Conservation (phyloP, 2,888 invertebrate species). For the Lasioglossum morio region DNA sequence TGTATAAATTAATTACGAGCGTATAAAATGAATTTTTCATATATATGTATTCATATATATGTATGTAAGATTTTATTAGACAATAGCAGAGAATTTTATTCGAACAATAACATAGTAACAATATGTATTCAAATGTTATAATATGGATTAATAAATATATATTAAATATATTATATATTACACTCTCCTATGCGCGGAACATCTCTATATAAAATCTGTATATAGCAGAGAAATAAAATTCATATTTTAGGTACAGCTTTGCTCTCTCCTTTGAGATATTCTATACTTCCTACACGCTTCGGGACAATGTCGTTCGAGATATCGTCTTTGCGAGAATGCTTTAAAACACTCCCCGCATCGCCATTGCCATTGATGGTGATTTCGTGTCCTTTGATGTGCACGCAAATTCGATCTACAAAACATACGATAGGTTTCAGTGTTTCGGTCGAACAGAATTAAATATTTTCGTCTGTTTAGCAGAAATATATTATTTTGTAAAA, state of each 20-base stretch:
- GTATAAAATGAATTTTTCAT: background rate
- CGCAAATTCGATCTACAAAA: slow-evolving; percentile 88
- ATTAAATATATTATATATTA: slow-evolving; percentile 46
- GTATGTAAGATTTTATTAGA: background rate
- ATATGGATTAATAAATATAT: slow-evolving; percentile 28
- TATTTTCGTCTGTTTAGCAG: background rate
- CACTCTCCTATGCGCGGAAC: slow-evolving; percentile 21
- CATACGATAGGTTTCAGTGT: background rate
- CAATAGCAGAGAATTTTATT: slow-evolving; percentile 8
- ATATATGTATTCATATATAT: background rate
- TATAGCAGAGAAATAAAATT: slow-evolving; percentile 26
- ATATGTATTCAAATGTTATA: slow-evolving; percentile 26
- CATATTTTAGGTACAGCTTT: slow-evolving; percentile 34
- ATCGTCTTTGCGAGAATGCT: slow-evolving; percentile 89
- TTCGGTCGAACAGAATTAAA: background rate
- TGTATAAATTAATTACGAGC: background rate
- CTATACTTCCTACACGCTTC: slow-evolving; percentile 89
- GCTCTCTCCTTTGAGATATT: slow-evolving; percentile 79
- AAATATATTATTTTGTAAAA: background rate
- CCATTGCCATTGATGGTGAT: slow-evolving; percentile 90
- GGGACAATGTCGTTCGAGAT: slow-evolving; percentile 88
- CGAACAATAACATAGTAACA: slow-evolving; percentile 12
- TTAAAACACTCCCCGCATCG: slow-evolving; percentile 88
- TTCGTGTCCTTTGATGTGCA: slow-evolving; percentile 90
- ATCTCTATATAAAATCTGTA: slow-evolving; percentile 22